Conservation (phyloP, 1,140 invertebrate species). For the Stegodyphus dumicola region DNA sequence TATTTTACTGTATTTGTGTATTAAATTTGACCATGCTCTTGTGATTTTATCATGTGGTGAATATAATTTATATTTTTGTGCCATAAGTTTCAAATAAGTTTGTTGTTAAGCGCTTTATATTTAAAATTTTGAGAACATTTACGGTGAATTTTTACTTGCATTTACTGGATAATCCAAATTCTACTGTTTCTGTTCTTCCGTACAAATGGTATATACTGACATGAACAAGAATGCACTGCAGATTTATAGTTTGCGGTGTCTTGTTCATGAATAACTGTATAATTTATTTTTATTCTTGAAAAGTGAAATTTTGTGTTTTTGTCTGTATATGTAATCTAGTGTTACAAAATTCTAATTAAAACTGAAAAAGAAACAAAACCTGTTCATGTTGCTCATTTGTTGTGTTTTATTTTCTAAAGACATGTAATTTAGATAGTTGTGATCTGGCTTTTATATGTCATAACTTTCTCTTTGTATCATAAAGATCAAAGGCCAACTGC, state of each 20-base stretch:
- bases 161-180: slow-evolving; percentile 14
- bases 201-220: background rate
- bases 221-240: slow-evolving; percentile 17
- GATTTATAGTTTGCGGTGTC: no score
- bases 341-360: background rate
- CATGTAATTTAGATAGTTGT: slow-evolving; percentile 56
- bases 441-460: slow-evolving; percentile 59
- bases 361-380: background rate
- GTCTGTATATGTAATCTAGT: background rate
- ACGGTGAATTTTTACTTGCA: no score
- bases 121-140: no score
- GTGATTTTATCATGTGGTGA: no score
- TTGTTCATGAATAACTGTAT: no score
- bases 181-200: background rate
- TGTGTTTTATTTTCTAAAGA: slow-evolving; percentile 45
- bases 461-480: slow-evolving; percentile 54
- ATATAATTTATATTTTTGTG: no score
- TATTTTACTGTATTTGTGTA: no score
- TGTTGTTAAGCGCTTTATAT: no score
- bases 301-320: slow-evolving; percentile 4
- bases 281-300: background rate
- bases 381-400: slow-evolving; percentile 27
- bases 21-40: no score
- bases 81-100: no score
- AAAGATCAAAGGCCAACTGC: slow-evolving; percentile 58